Conservation (phyloP, 2,113 vertebrate genomes). For the Muntiacus reevesi region DNA sequence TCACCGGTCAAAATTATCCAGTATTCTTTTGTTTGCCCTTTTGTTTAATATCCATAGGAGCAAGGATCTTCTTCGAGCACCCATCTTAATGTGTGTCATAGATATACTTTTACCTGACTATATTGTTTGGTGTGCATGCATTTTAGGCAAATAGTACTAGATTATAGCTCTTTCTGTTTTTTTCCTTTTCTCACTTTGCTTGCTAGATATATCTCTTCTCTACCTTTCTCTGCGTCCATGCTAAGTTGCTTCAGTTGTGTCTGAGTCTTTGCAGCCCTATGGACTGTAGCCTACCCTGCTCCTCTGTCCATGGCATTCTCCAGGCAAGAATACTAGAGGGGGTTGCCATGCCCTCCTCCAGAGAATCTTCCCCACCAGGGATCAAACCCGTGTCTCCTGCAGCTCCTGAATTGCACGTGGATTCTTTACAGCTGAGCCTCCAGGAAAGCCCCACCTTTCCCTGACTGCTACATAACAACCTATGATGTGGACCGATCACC, state of each 20-base stretch:
- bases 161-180: neutral
- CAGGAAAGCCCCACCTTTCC: neutral
- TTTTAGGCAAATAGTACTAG: neutral
- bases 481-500: neutral
- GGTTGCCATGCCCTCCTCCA: neutral
- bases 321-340: neutral
- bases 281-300: neutral
- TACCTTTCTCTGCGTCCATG: neutral
- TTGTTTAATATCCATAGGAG: neutral
- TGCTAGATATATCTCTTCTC: no score
- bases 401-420: neutral
- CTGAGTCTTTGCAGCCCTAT: neutral
- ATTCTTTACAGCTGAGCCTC: neutral
- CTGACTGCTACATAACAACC: neutral
- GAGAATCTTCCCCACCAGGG: neutral
- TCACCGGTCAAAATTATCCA: neutral
- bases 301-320: neutral
- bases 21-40: neutral
- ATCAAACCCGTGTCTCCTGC: rapidly evolving
- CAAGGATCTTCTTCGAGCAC: neutral
- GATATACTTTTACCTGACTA: neutral
- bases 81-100: neutral
- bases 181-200: neutral
- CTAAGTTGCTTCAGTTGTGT: neutral
- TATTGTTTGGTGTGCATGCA: neutral